phyloP scores from a whole-genome alignment of 2,797 vertebrate genomes.

The Bryconaethiops microstoma region DNA sequence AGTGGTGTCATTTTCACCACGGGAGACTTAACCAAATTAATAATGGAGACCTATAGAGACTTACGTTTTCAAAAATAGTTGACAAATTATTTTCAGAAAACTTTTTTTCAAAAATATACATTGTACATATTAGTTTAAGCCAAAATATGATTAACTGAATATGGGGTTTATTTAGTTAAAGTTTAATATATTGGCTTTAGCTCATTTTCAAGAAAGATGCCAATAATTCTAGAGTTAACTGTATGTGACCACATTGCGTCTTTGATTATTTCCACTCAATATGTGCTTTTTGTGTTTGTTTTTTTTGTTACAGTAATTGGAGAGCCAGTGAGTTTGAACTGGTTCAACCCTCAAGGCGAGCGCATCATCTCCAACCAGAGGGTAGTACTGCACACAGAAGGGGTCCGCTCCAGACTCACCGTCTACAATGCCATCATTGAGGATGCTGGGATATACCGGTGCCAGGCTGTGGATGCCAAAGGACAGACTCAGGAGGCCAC shows the following conservation, averaged over 20 bases:
- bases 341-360: conserved; percentile 95
- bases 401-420: conserved; percentile 86
- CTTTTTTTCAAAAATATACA: too few species aligned
- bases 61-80: too few species aligned
- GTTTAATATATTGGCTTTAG: too few species aligned
- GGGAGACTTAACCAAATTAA: too few species aligned
- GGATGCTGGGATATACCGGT: conserved; percentile 95
- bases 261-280: neutral
- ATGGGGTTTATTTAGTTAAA: too few species aligned
- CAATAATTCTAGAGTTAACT: neutral
- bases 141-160: too few species aligned
- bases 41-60: too few species aligned
- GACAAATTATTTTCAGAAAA: too few species aligned
- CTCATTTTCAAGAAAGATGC: neutral
- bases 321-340: conserved; percentile 90
- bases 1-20: too few species aligned
- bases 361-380: conserved; percentile 86
- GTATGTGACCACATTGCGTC: neutral
- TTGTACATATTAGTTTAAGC: too few species aligned
- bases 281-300: neutral
- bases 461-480: conserved; percentile 86
- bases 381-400: conserved; percentile 88
- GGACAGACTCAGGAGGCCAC: conserved; percentile 92
- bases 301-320: conserved; percentile 82
- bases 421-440: conserved; percentile 95